Percentiles rank a stretch among this genome's conserved stretches.
Evolutionary conservation across 2,888 invertebrate genomes (phyloP).

Genomic region (Microdon myrmicae): DNA sequence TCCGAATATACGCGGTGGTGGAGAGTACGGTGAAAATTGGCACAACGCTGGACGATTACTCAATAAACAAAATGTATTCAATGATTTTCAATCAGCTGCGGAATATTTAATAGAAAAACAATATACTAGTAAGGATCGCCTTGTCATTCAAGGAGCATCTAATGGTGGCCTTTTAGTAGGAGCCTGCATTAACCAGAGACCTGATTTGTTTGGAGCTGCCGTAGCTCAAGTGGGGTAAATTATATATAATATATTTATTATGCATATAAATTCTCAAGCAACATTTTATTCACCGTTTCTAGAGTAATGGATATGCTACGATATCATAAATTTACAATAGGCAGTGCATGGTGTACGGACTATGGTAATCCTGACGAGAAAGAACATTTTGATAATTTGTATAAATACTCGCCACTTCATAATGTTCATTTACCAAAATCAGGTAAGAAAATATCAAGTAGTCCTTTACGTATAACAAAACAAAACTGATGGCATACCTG

Average conservation of each 20-base stretch:
- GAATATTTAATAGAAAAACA: constrained; percentile 83
- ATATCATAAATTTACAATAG: constrained; percentile 98
- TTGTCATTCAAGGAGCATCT: constrained; percentile 93
- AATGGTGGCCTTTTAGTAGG: constrained; percentile 97
- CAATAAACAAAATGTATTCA: constrained; percentile 97
- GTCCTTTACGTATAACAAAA: neutral
- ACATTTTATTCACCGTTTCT: constrained; percentile 53
- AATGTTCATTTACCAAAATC: constrained; percentile 79
- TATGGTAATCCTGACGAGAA: constrained; percentile 90
- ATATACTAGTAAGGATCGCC: constrained; percentile 79
- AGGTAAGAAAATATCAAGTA: constrained; percentile 60
- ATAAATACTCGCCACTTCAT: constrained; percentile 93
- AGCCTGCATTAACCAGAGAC: constrained; percentile 93
- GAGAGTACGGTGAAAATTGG: constrained; percentile 98
- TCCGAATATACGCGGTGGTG: constrained; percentile 96
- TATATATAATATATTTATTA: neutral
- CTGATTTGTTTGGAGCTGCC: constrained; percentile 92
- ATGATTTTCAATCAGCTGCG: constrained; percentile 94
- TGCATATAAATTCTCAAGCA: neutral
- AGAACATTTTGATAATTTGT: constrained; percentile 85
- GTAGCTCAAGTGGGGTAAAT: constrained; percentile 92
- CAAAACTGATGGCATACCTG: no score
- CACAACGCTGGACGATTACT: constrained; percentile 90
- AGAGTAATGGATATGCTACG: constrained; percentile 97
- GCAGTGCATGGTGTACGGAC: constrained; percentile 95